Evolutionary conservation across 2,888 invertebrate genomes (phyloP).

Genomic region (Acrobasis repandana): DNA sequence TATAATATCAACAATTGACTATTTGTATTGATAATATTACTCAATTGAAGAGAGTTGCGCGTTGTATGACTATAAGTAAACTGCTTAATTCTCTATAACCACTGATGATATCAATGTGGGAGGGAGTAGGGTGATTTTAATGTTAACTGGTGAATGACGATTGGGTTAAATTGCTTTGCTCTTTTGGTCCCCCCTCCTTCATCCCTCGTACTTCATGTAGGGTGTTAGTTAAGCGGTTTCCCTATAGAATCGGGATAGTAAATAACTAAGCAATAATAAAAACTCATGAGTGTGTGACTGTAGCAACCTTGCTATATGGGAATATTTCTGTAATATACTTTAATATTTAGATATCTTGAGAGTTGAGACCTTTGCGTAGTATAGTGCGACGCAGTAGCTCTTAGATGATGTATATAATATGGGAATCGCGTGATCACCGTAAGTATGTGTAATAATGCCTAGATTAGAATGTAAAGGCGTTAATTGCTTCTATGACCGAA

Average conservation of each 20-base stretch:
- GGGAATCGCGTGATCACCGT: slow-evolving; percentile 31
- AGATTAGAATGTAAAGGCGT: slow-evolving; percentile 32
- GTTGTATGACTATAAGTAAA: background rate
- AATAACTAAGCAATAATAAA: slow-evolving; percentile 33
- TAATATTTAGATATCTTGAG: slow-evolving; percentile 29
- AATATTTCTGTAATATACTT: slow-evolving; percentile 30
- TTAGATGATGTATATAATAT: slow-evolving; percentile 33
- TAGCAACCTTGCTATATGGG: slow-evolving; percentile 32
- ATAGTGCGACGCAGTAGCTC: slow-evolving; percentile 33
- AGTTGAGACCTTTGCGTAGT: slow-evolving; percentile 31
- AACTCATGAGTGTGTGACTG: slow-evolving; percentile 34
- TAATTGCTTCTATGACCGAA: slow-evolving; percentile 30
- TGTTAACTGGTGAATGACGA: no score
- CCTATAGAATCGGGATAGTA: slow-evolving; percentile 10
- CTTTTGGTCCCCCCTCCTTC: no score
- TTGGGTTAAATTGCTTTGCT: no score
- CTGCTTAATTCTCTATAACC: no score
- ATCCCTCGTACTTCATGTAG: no score
- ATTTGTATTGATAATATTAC: slow-evolving; percentile 25
- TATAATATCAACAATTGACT: slow-evolving; percentile 20
- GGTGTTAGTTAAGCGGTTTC: no score
- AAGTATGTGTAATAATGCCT: slow-evolving; percentile 33
- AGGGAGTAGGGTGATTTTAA: no score
- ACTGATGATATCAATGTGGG: no score
- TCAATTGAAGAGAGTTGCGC: slow-evolving; percentile 12